Percentiles rank a stretch among this genome's conserved stretches.
These are phyloP conservation scores for Agrotis puta DNA, from an alignment of 2,888 invertebrate genomes.

Conservation along the genomic window DNA sequence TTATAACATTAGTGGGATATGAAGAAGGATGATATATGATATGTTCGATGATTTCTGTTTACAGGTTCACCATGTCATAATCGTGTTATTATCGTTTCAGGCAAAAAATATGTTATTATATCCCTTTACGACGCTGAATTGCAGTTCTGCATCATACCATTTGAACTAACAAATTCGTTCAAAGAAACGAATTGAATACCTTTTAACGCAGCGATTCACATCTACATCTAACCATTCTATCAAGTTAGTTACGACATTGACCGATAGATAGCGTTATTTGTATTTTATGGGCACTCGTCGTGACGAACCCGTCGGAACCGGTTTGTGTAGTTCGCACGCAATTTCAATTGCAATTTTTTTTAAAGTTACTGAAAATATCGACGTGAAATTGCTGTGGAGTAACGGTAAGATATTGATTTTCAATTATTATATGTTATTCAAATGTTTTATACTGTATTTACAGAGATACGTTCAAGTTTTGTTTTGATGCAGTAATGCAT, in stretches of 20 bases:
- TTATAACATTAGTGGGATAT: too few relatives aligned
- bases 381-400: conserved; percentile 22
- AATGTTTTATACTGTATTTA: conserved; percentile 35
- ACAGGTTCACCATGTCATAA: too few relatives aligned
- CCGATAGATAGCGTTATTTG: conserved; percentile 12
- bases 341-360: conserved; percentile 14
- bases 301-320: conserved; percentile 14
- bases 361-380: too few relatives aligned
- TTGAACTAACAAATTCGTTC: too few relatives aligned
- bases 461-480: conserved; percentile 38
- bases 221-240: conserved; percentile 13
- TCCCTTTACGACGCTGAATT: conserved; percentile 31
- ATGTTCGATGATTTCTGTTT: too few relatives aligned
- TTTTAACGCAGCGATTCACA: too few relatives aligned
- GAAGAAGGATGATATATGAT: too few relatives aligned
- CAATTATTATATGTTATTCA: conserved; percentile 13
- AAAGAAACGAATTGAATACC: too few relatives aligned
- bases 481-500: conserved; percentile 55
- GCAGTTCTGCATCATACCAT: too few relatives aligned
- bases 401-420: conserved; percentile 26
- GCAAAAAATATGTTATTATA: too few relatives aligned
- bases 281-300: conserved; percentile 10
- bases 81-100: too few relatives aligned
- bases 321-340: conserved; percentile 15
- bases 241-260: background rate